Evolutionary conservation across 1,140 invertebrate species (phyloP).

Genomic region (Ceratoteleas bidentatus): DNA sequence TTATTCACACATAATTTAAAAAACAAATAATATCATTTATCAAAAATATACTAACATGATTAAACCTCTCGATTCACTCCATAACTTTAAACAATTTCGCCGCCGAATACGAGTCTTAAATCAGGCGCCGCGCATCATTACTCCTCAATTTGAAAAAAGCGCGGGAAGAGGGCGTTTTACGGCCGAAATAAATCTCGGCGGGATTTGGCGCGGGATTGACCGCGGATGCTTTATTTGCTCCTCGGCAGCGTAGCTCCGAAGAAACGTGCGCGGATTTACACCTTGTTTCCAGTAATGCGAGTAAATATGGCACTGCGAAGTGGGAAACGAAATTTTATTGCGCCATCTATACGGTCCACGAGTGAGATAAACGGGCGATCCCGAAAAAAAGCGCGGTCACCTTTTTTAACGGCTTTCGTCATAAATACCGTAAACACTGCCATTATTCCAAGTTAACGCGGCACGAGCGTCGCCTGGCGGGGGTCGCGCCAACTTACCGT

Average conservation of each 20-base stretch:
- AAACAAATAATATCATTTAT: too few relatives aligned
- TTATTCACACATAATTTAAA: too few relatives aligned
- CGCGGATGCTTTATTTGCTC: constrained; percentile 46
- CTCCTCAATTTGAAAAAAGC: constrained; percentile 10
- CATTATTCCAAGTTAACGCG: too few relatives aligned
- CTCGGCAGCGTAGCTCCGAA: constrained; percentile 6
- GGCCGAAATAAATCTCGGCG: constrained; percentile 21
- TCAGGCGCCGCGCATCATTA: constrained; percentile 10
- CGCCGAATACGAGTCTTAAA: too few relatives aligned
- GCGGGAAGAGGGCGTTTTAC: too few relatives aligned
- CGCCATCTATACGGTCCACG: background rate
- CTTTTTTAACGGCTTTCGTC: constrained; percentile 5
- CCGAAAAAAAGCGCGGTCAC: background rate
- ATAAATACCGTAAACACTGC: too few relatives aligned
- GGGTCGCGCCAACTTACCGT: too few relatives aligned
- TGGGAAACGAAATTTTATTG: constrained; percentile 42
- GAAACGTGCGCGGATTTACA: constrained; percentile 37
- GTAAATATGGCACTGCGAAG: constrained; percentile 38
- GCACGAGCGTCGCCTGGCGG: too few relatives aligned
- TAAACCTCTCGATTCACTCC: too few relatives aligned
- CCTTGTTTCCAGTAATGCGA: constrained; percentile 33
- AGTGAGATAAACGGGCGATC: background rate
- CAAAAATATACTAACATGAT: too few relatives aligned
- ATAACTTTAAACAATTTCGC: too few relatives aligned
- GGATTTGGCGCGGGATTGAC: constrained; percentile 53